Conservation (phyloP, 2,888 invertebrate genomes). For the Nebria salina region DNA sequence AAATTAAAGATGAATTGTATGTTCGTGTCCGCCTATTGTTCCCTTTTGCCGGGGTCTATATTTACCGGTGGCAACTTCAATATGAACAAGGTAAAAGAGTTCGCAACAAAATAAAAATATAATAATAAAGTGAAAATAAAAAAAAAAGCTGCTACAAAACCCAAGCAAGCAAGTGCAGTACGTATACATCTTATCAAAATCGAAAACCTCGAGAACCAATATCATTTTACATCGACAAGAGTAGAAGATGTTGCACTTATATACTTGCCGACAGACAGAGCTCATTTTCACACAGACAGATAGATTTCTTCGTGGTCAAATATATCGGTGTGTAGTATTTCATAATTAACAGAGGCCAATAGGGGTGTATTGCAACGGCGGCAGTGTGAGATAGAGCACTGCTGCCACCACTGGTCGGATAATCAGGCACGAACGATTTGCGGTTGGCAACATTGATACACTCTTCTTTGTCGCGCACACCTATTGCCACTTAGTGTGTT, state of each 20-base stretch:
- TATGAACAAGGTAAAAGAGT: constrained; percentile 43
- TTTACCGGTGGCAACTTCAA: constrained; percentile 19
- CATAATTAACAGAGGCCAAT: constrained; percentile 36
- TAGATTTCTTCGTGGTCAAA: neutral
- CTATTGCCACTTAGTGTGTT: neutral
- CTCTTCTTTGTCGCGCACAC: neutral
- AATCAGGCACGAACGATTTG: constrained; percentile 32
- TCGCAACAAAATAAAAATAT: constrained; percentile 44
- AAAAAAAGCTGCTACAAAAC: neutral
- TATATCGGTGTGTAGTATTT: constrained; percentile 24
- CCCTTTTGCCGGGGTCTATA: neutral
- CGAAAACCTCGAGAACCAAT: constrained; percentile 42
- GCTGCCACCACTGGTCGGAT: constrained; percentile 27
- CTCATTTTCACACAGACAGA: constrained; percentile 27
- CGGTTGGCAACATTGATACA: constrained; percentile 11
- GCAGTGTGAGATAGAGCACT: neutral
- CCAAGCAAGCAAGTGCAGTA: constrained; percentile 17
- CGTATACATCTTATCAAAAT: constrained; percentile 39
- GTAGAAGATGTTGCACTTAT: constrained; percentile 23
- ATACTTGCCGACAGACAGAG: constrained; percentile 35
- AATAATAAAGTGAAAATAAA: constrained; percentile 28
- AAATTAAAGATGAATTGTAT: constrained; percentile 46
- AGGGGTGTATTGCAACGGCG: constrained; percentile 7
- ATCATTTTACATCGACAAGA: constrained; percentile 45
- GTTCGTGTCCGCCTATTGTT: constrained; percentile 42